Percentiles rank a stretch among this genome's conserved stretches.
Conservation (phyloP, 2,888 invertebrate species). For the Antitype chi region DNA sequence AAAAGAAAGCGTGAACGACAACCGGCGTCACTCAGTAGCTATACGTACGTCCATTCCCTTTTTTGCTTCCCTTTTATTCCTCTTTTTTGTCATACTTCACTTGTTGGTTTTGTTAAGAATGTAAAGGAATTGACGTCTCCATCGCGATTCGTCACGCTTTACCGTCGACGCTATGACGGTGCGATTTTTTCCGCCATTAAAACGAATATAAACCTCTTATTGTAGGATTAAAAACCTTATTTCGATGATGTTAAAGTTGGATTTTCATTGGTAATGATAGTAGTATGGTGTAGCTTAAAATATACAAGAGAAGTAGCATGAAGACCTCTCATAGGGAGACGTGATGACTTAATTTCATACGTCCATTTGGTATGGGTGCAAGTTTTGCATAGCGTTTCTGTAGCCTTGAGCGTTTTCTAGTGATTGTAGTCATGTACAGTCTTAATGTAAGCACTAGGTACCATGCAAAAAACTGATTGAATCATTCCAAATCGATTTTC, state of each 20-base stretch:
- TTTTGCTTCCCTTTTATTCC: slow-evolving; percentile 70
- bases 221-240: slow-evolving; percentile 41
- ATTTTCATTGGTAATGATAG: slow-evolving; percentile 46
- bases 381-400: slow-evolving; percentile 73
- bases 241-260: slow-evolving; percentile 32
- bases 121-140: slow-evolving; percentile 87
- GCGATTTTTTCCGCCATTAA: slow-evolving; percentile 84
- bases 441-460: slow-evolving; percentile 28
- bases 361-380: slow-evolving; percentile 82
- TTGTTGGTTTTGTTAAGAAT: slow-evolving; percentile 89
- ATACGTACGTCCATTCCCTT: slow-evolving; percentile 64
- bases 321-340: slow-evolving; percentile 82
- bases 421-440: slow-evolving; percentile 42
- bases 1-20: slow-evolving; percentile 68
- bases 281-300: slow-evolving; percentile 65
- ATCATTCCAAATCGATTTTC: slow-evolving; percentile 53
- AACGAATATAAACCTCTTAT: slow-evolving; percentile 56
- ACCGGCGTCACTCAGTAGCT: slow-evolving; percentile 69
- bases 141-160: slow-evolving; percentile 86
- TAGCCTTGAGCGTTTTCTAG: slow-evolving; percentile 57
- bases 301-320: slow-evolving; percentile 77
- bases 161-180: slow-evolving; percentile 84
- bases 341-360: slow-evolving; percentile 87
- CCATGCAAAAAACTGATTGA: slow-evolving; percentile 54
- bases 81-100: slow-evolving; percentile 78